Evolutionary conservation across 2,888 invertebrate species (phyloP).

Genomic region (Tinea trinotella): DNA sequence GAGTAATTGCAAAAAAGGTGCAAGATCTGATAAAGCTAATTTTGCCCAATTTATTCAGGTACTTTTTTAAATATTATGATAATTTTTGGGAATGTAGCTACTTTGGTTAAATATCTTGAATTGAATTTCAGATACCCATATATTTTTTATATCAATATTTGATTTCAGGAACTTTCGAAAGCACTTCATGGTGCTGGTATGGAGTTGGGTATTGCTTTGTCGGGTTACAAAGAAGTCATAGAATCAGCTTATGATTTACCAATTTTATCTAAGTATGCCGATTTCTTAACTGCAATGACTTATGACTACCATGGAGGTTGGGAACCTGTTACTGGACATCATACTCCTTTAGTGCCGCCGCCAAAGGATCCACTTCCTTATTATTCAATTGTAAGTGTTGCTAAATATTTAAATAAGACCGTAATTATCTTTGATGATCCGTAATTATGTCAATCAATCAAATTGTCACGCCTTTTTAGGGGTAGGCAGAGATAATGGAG

Average conservation of each 20-base stretch:
- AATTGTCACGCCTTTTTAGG: too few species aligned
- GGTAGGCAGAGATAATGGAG: too few species aligned
- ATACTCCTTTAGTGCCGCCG: conserved; percentile 81
- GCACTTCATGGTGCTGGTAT: conserved; percentile 79
- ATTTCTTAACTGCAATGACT: conserved; percentile 89
- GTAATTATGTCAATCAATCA: too few species aligned
- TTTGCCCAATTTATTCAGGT: conserved; percentile 83
- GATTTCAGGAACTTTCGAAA: conserved; percentile 72
- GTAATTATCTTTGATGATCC: background rate
- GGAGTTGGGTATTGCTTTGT: conserved; percentile 85
- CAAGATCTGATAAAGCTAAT: conserved; percentile 82
- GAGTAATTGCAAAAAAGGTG: conserved; percentile 88
- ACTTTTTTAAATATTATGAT: conserved; percentile 22
- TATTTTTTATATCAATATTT: too few species aligned
- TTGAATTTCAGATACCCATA: background rate
- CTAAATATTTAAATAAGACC: background rate
- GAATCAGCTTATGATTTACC: conserved; percentile 87
- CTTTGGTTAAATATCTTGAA: too few species aligned
- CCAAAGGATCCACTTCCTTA: conserved; percentile 79
- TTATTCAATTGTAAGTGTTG: conserved; percentile 80
- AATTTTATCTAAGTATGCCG: conserved; percentile 77
- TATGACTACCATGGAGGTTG: conserved; percentile 94
- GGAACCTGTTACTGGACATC: conserved; percentile 85
- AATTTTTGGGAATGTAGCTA: background rate
- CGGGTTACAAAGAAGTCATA: conserved; percentile 93